These are phyloP conservation scores for Axinella damicornis DNA, from an alignment of 37 sponge, comb jelly and placozoan species.

Conservation along the genomic window DNA sequence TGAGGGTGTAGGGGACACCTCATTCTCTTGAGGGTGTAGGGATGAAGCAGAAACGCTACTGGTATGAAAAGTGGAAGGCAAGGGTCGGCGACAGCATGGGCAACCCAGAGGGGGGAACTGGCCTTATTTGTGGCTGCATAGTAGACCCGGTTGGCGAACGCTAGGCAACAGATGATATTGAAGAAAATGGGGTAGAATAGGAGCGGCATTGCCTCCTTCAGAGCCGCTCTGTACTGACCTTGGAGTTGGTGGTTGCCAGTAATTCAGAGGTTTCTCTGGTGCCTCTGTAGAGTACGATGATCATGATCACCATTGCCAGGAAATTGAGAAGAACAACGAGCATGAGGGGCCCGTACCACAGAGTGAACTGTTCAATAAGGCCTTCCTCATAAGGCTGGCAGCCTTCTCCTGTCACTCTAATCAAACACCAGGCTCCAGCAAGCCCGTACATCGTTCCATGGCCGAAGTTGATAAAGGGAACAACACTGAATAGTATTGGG, in stretches of 20 bases:
- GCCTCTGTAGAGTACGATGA: not conserved
- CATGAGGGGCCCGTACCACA: conserved; percentile 21
- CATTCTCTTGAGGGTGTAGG: conserved; percentile 12
- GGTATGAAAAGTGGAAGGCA: conserved; percentile 31
- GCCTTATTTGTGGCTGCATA: not conserved
- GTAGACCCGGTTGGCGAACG: conserved; percentile 53
- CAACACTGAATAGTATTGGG: conserved; percentile 12
- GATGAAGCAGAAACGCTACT: conserved; percentile 34
- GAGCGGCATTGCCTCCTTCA: conserved; percentile 1
- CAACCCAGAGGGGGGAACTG: conserved; percentile 29
- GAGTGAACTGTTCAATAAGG: not conserved
- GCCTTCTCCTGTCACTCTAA: not conserved
- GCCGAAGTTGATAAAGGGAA: conserved; percentile 36
- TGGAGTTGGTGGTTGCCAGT: too few relatives aligned
- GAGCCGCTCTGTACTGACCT: not conserved
- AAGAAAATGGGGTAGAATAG: conserved; percentile 49
- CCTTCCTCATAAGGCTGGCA: conserved; percentile 6
- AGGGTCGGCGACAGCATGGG: conserved; percentile 5
- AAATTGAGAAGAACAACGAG: conserved; percentile 24
- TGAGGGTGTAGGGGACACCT: too few relatives aligned
- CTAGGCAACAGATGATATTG: conserved; percentile 36
- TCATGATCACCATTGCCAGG: not conserved
- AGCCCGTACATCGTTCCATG: conserved; percentile 40
- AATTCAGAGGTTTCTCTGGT: not conserved
- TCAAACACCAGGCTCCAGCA: conserved; percentile 66